Percentiles rank a stretch among this genome's conserved stretches.
These are phyloP conservation scores for Hyperopisus bebe DNA, from an alignment of 2,113 vertebrate genomes.

Conservation along the genomic window DNA sequence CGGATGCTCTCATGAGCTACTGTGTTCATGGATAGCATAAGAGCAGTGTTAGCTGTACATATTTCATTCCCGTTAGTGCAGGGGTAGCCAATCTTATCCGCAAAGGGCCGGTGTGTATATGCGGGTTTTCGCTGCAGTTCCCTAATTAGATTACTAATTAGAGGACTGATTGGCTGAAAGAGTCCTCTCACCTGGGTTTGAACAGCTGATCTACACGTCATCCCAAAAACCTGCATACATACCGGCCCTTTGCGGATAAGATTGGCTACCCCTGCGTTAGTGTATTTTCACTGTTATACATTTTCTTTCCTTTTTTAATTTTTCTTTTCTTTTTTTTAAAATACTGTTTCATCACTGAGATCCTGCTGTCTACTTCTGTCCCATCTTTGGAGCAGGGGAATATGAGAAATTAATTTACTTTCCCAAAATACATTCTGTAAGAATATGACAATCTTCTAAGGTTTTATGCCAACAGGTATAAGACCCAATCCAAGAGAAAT, in stretches of 20 bases:
- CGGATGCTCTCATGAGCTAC: neutral
- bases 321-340: neutral
- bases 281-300: neutral
- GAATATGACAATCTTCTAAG: neutral
- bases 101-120: no score
- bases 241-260: no score
- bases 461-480: neutral
- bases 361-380: neutral
- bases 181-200: no score
- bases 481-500: neutral
- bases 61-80: neutral
- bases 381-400: neutral
- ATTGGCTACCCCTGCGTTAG: no score
- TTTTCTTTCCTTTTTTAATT: neutral
- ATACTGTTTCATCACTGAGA: neutral
- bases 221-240: no score
- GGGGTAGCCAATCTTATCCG: no score
- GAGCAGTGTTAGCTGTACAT: neutral
- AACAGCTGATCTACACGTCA: no score
- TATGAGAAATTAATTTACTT: neutral
- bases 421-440: neutral
- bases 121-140: no score
- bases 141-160: no score
- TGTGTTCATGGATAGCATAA: neutral
- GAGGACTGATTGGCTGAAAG: no score